Evolutionary conservation across 2,888 invertebrate species (phyloP), one percentile per base, ranked within the genome.

Genomic region (Unio pictorum): DNA sequence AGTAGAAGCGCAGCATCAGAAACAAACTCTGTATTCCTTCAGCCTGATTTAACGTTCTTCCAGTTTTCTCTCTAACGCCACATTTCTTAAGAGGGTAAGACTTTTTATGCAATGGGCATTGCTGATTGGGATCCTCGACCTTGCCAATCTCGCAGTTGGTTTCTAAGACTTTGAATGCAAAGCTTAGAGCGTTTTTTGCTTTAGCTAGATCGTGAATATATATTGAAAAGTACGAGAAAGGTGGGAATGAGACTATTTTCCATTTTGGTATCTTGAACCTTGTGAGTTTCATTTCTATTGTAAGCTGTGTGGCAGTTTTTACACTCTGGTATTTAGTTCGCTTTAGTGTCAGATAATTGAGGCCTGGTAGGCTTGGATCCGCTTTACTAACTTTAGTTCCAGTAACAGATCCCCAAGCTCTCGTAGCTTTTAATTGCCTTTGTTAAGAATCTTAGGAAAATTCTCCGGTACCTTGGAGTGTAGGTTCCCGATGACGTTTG

Each of bases 221-320:
- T 26, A 64, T 34, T 26, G 64, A 58, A 58, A 73, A 69, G n/a
- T 23, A 17, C 11, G 61, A 56, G 34, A 73, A 73, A 15, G 67
- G 65, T 30, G 73, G 67, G 34, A 67, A 69, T 11, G 34, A 23
- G 20, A 54, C 61, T 18, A 59, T 73, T 55, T 4, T 28, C 23
- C 45, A 17, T 28, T 66, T 55, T 73, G 67, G 64, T 69, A 23
- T 18, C 17, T 66, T 5, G 56, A 23, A 8, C 67, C 73, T 54
- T 61, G 15, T 26, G 67, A 30, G 1, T 26, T 65, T 69, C 74
- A 74, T 56, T 69, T 74, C 30, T 71, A 69, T 28, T 71, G 69
- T 26, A 71, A 20, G 45, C 56, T 34, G 34, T 57, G 28, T 26
- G 74, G 71, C 8, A 71, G 65, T 61, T 74, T 74, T 18, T 64